phyloP scores from a whole-genome alignment of 2,797 vertebrate genomes.

The Takifugu ocellatus region DNA sequence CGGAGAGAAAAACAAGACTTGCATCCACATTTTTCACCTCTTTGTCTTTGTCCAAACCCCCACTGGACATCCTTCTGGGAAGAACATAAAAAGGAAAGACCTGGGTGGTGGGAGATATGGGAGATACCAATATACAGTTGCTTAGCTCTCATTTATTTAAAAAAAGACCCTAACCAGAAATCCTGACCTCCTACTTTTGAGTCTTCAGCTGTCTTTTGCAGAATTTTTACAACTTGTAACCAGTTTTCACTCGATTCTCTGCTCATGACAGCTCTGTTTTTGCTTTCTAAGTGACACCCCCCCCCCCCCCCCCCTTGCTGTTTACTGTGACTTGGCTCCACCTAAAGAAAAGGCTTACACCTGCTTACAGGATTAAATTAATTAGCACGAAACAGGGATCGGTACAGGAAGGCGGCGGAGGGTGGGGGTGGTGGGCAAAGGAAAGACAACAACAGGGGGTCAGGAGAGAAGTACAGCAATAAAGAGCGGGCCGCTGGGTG shows the following conservation, averaged over 20 bases:
- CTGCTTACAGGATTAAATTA: slow-evolving; percentile 86
- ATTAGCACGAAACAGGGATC: slow-evolving; percentile 80
- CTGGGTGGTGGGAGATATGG: slow-evolving; percentile 48
- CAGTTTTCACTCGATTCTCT: slow-evolving; percentile 43
- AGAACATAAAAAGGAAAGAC: slow-evolving; percentile 45
- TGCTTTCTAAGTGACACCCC: slow-evolving; percentile 65
- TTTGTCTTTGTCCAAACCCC: slow-evolving; percentile 53
- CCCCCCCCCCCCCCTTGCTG: slow-evolving; percentile 47
- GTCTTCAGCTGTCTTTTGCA: slow-evolving; percentile 50
- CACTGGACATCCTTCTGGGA: slow-evolving; percentile 51
- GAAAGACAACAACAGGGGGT: slow-evolving; percentile 53
- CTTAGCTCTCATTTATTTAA: not conserved
- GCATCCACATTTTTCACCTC: slow-evolving; percentile 58
- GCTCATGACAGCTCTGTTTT: slow-evolving; percentile 70
- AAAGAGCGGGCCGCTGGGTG: slow-evolving; percentile 36
- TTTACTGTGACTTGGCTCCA: slow-evolving; percentile 73
- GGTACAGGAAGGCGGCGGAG: slow-evolving; percentile 27
- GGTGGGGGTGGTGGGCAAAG: slow-evolving; percentile 35
- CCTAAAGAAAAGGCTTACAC: slow-evolving; percentile 81
- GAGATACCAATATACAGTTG: slow-evolving; percentile 52
- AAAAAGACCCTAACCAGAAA: not conserved
- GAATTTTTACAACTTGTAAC: not conserved
- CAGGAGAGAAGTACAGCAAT: slow-evolving; percentile 58
- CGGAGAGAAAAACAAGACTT: slow-evolving; percentile 58
- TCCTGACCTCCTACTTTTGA: slow-evolving; percentile 46